Evolutionary conservation across 2,113 vertebrate species (phyloP), one percentile per base, ranked within the genome.

Genomic region (Myrmophylax atrothorax): DNA sequence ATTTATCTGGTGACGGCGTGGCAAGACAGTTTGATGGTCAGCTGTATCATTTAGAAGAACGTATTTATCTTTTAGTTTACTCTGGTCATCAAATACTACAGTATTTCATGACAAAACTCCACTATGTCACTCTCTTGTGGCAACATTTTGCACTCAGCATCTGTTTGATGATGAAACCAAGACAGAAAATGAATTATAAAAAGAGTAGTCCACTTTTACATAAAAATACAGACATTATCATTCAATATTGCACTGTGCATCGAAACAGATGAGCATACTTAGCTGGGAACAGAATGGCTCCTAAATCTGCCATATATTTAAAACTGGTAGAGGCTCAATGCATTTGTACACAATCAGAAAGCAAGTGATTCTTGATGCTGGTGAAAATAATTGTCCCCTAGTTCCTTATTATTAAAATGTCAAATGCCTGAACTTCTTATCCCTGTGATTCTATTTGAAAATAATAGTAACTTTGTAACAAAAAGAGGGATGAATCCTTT

Each of bases 111-210:
- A 60, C 82, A 89, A 60, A 94, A 94, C 70, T 80, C 64, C 76
- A 55, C 40, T 23, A 63, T 49, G 67, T 52, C 79, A 58, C 53
- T 92, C 66, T 85, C 18, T 40, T 28, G 28, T 74, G 46, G 44
- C 72, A 93, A 64, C 52, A 68, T 9, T 14, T 23, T 40, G 49
- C 26, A 73, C 28, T 66, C 67, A 80, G 63, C 85, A 91, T 72
- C 84, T 89, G 46, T 46, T 91, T 88, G 52, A 81, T 94, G 66
- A 73, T 81, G 82, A 92, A 94, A 84, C 50, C 38, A 53, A n/a
- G 20, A 29, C 3, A 73, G 47, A 83, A 93, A 94, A 84, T 49
- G 18, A 95, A 90, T 89, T 69, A 38, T 44, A 92, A 68, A 88
- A 74, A 93, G 33, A 91, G 74, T 4, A 83, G 63, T 31, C 56